Evolutionary conservation across 2,797 vertebrate species (phyloP), one percentile per base, ranked within the genome.

Genomic region (Onychomys leucogaster): DNA sequence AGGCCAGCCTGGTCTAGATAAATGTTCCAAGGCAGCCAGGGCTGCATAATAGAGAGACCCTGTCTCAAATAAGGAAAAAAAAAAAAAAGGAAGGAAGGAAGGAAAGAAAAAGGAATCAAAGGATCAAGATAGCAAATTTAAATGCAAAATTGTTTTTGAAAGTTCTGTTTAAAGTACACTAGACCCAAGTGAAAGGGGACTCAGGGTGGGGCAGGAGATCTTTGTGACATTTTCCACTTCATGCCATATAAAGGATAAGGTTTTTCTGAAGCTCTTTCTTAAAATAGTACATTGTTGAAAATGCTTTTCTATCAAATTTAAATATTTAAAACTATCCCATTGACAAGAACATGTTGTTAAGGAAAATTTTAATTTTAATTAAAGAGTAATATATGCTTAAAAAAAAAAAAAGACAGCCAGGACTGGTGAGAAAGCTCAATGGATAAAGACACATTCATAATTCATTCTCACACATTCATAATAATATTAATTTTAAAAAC

Each of bases 301-400:
- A 83, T 76, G 37, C 17, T 59, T 90, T 93, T 73, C 83, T 87
- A 43, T 94, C 94, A 61, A 46, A 8, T 83, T 97, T 97, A 87
- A 95, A 90, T 94, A 65, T 78, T 95, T 85, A 21, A 52, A 94
- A 93, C 83, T 77, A 1, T 25, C 11, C 63, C 46, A 21, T 61
- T 96, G 76, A 96, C 82, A 98, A 96, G 55, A 97, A 17, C 27
- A 95, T 82, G 41, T 32, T 57, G 88, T 84, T 90, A 94, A 96
- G 88, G 75, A 82, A 91, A 96, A 95, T 80, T 76, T 43, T 85
- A 96, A 95, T 80, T 76, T 43, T 85, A 96, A 97, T 95, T 96
- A 96, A 97, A 98, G 59, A 92, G 41, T 96, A 97, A 96, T 86
- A 89, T 92, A 95, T 91, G 90, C 11, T 55, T 52, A n/a, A 80